Percentiles rank a stretch among this genome's conserved stretches.
phyloP scores from a whole-genome alignment of 2,888 invertebrate species.

The Nudaria mundana region DNA sequence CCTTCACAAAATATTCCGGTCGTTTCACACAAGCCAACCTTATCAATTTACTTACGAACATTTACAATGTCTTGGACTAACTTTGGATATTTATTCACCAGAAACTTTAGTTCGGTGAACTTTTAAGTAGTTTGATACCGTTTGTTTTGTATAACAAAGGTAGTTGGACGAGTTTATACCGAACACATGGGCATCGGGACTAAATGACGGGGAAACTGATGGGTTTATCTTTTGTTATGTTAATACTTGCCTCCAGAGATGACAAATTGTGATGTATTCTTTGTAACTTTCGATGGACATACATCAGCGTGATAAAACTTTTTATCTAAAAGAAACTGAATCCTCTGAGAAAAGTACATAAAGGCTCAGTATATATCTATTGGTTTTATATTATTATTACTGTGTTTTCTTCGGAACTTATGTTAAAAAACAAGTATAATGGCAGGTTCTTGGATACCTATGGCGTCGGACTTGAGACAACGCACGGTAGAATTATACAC shows the following conservation, averaged over 20 bases:
- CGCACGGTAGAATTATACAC: too few species aligned
- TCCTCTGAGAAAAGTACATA: constrained; percentile 12
- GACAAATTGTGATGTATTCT: constrained; percentile 52
- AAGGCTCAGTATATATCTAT: too few species aligned
- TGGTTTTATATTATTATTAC: too few species aligned
- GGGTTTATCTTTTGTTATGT: constrained; percentile 49
- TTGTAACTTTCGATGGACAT: constrained; percentile 18
- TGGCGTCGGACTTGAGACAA: too few species aligned
- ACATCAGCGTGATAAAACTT: constrained; percentile 18
- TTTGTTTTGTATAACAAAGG: constrained; percentile 51
- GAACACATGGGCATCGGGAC: constrained; percentile 47
- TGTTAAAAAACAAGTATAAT: too few species aligned
- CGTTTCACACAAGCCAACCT: constrained; percentile 36
- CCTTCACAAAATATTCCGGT: constrained; percentile 25
- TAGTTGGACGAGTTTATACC: constrained; percentile 42
- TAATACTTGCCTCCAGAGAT: constrained; percentile 47
- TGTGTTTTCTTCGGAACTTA: too few species aligned
- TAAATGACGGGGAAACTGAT: constrained; percentile 46
- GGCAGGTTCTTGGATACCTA: too few species aligned
- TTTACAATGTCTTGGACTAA: constrained; percentile 38
- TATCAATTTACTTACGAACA: constrained; percentile 41
- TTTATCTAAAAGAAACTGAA: constrained; percentile 16
- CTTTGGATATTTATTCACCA: constrained; percentile 47
- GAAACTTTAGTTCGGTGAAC: constrained; percentile 43
- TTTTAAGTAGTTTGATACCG: constrained; percentile 46